Conservation (phyloP, 2,888 invertebrate species). For the Linnaemya tessellans region DNA sequence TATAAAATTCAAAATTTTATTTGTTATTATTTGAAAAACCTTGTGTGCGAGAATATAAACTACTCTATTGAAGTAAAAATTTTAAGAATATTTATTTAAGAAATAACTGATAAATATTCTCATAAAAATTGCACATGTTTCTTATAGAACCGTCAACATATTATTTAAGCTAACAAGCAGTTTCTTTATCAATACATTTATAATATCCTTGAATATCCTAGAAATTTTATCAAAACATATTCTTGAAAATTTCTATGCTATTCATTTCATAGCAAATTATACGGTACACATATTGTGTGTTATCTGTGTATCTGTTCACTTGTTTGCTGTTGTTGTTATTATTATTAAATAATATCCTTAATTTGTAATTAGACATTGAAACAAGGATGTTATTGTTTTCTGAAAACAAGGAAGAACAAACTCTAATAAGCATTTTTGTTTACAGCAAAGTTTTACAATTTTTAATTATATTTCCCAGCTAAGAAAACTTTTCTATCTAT, state of each 20-base stretch:
- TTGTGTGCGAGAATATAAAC: too few species aligned
- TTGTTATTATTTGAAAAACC: too few species aligned
- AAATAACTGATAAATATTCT: too few species aligned
- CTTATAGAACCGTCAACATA: not conserved
- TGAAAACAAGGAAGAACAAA: not conserved
- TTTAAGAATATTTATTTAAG: too few species aligned
- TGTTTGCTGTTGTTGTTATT: conserved; percentile 9
- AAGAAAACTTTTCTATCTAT: conserved; percentile 36
- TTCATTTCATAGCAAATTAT: conserved; percentile 24
- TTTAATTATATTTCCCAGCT: conserved; percentile 64
- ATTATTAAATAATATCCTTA: conserved; percentile 53
- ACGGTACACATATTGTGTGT: conserved; percentile 7
- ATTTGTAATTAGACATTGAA: conserved; percentile 49
- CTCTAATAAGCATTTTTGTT: conserved; percentile 17
- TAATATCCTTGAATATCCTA: not conserved
- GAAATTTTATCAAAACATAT: not conserved
- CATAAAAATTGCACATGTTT: not conserved
- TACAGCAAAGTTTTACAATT: conserved; percentile 62
- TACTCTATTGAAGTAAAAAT: too few species aligned
- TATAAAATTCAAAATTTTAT: too few species aligned
- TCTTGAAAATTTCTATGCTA: not conserved
- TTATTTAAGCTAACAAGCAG: not conserved
- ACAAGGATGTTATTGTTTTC: conserved; percentile 33
- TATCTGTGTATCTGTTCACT: conserved; percentile 5
- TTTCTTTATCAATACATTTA: not conserved